Evolutionary conservation across 2,888 invertebrate species (phyloP).

Genomic region (Seladonia tumulorum): DNA sequence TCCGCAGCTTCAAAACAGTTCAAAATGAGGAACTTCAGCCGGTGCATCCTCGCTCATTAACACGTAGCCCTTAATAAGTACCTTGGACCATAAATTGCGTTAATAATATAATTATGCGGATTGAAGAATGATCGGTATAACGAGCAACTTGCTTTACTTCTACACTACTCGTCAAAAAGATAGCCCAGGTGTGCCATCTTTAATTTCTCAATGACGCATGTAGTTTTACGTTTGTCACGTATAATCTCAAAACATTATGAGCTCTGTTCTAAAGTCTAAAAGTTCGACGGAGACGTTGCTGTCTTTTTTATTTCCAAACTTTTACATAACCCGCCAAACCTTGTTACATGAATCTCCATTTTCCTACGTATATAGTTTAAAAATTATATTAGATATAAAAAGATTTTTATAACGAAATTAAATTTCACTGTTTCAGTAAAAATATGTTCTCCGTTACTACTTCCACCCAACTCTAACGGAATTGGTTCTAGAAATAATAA

Average conservation of each 20-base stretch:
- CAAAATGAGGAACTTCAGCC: neutral
- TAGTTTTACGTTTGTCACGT: too few species aligned
- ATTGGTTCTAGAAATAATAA: neutral
- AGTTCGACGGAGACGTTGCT: neutral
- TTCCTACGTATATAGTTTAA: neutral
- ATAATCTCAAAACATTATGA: too few species aligned
- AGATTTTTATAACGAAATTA: neutral
- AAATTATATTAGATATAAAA: neutral
- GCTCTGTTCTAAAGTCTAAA: too few species aligned
- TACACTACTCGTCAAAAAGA: too few species aligned
- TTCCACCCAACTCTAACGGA: neutral
- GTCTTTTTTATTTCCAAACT: neutral
- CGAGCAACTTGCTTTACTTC: too few species aligned
- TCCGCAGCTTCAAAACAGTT: neutral
- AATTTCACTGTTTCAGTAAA: too few species aligned
- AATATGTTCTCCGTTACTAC: too few species aligned
- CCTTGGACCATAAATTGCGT: neutral
- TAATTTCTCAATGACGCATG: too few species aligned
- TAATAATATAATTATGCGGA: neutral
- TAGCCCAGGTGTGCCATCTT: too few species aligned
- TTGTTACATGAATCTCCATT: neutral
- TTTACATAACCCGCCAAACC: neutral
- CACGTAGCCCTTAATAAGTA: neutral
- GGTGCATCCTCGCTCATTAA: neutral
- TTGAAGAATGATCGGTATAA: neutral